Conservation (phyloP, 2,113 vertebrate genomes). For the Chrysochloris asiatica region DNA sequence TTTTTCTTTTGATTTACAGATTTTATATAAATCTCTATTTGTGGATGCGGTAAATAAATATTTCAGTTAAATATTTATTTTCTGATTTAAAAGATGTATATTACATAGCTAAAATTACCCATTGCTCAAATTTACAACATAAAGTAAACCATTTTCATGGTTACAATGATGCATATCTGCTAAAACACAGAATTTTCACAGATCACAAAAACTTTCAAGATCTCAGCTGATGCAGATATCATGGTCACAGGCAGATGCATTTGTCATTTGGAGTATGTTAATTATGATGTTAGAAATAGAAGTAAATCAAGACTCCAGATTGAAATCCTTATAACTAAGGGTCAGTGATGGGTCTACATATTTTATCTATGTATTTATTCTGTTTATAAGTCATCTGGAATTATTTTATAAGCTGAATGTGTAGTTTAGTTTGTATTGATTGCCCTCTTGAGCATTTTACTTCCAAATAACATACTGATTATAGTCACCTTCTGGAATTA, state of each 20-base stretch:
- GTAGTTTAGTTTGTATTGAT: slow-evolving; percentile 10
- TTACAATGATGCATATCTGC: neutral
- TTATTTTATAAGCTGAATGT: neutral
- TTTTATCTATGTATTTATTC: neutral
- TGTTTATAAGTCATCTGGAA: neutral
- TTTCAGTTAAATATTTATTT: neutral
- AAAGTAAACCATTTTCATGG: neutral
- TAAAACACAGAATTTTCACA: neutral
- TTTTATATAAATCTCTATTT: slow-evolving; percentile 11
- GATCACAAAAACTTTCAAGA: neutral
- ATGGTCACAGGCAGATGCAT: neutral
- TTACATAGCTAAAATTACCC: neutral
- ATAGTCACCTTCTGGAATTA: neutral
- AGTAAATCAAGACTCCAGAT: neutral
- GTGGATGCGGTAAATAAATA: no score
- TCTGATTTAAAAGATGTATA: neutral
- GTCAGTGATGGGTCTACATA: neutral
- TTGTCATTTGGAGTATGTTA: neutral
- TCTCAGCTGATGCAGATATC: neutral
- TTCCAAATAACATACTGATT: neutral
- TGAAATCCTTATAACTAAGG: neutral
- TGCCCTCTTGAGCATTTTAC: neutral
- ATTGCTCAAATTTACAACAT: neutral
- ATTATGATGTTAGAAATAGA: neutral
- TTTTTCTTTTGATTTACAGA: slow-evolving; percentile 16